Evolutionary conservation across 2,113 vertebrate species (phyloP).

Genomic region (Nesoenas mayeri): DNA sequence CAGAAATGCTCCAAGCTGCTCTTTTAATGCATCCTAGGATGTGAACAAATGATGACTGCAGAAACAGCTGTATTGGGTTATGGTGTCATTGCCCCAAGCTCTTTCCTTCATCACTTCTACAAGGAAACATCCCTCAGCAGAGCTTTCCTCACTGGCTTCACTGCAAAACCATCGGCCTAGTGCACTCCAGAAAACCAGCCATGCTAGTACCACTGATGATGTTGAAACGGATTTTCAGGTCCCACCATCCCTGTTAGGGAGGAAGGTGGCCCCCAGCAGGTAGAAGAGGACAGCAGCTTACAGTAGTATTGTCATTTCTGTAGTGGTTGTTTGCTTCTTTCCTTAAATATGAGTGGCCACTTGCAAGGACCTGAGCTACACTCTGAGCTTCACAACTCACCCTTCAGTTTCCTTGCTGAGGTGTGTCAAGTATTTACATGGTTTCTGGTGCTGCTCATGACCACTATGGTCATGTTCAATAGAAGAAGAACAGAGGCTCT

Average conservation of each 20-base stretch:
- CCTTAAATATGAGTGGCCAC: neutral
- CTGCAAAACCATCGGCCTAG: neutral
- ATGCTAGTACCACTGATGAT: neutral
- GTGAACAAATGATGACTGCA: conserved; percentile 1
- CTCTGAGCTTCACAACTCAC: neutral
- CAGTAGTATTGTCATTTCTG: neutral
- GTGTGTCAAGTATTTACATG: neutral
- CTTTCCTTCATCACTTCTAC: conserved; percentile 2
- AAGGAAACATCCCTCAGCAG: neutral
- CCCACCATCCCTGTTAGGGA: neutral
- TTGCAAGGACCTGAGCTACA: neutral
- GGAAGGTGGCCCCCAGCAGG: neutral
- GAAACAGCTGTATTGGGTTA: conserved; percentile 38
- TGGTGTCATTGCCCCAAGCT: neutral
- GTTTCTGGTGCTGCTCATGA: neutral
- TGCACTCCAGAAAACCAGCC: neutral
- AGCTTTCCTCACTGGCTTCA: neutral
- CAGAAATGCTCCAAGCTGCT: conserved; percentile 31
- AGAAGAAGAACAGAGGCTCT: neutral
- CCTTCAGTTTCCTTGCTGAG: neutral
- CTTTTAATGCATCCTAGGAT: conserved; percentile 11
- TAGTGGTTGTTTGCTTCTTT: neutral
- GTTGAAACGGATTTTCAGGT: neutral
- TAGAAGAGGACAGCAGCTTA: neutral
- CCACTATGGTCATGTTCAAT: neutral